These are phyloP conservation scores for Drosophila pseudotalamancana DNA, from an alignment of 2,888 invertebrate genomes.

Conservation along the genomic window DNA sequence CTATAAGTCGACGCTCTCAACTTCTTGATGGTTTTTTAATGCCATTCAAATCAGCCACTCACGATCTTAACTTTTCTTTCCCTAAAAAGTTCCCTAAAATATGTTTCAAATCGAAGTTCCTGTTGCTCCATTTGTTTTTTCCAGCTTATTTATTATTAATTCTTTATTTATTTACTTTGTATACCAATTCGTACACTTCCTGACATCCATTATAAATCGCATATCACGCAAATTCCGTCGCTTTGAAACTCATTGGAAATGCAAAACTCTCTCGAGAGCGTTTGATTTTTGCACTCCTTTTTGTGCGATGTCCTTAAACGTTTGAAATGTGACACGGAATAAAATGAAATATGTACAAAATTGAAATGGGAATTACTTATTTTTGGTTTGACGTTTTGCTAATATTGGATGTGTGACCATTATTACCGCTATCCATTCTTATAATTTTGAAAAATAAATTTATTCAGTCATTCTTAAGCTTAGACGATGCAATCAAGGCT, in stretches of 20 bases:
- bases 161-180: neutral
- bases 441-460: too few species aligned
- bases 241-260: neutral
- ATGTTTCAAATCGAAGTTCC: too few species aligned
- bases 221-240: constrained; percentile 2
- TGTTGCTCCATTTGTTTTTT: too few species aligned
- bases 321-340: neutral
- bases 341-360: neutral
- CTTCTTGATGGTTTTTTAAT: constrained; percentile 48
- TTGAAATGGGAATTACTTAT: neutral
- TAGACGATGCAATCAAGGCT: too few species aligned
- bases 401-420: too few species aligned
- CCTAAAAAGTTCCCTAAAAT: neutral
- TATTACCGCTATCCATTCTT: too few species aligned
- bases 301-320: neutral
- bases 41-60: constrained; percentile 19
- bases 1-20: neutral
- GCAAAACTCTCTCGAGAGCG: neutral
- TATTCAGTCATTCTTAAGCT: too few species aligned
- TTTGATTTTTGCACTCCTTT: neutral
- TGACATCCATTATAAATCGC: neutral
- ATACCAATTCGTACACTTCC: neutral
- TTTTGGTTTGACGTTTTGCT: too few species aligned
- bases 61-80: constrained; percentile 25
- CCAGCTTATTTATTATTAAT: too few species aligned